phyloP scores from a whole-genome alignment of 2,888 invertebrate species.

The Himalopsyche tibetana region DNA sequence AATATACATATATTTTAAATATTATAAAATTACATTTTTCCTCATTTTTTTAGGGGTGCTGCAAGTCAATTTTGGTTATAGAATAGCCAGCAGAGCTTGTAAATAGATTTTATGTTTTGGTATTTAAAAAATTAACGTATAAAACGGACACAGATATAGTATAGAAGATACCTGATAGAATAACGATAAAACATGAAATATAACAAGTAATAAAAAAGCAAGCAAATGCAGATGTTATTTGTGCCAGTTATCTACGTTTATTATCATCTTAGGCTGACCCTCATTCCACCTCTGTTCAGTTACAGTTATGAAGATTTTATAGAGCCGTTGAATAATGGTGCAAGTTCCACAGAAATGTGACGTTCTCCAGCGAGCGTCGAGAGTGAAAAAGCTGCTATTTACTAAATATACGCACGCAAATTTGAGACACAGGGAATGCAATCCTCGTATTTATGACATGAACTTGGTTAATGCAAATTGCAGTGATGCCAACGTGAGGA shows the following conservation, averaged over 20 bases:
- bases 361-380: background rate
- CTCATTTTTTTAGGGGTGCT: too few species aligned
- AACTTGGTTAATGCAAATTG: conserved; percentile 29
- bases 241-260: background rate
- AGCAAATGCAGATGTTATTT: conserved; percentile 5
- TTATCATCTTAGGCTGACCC: background rate
- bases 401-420: background rate
- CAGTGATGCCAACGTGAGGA: background rate
- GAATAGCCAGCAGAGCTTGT: too few species aligned
- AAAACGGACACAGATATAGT: background rate
- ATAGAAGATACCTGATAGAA: too few species aligned
- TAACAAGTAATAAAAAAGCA: background rate
- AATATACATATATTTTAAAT: too few species aligned
- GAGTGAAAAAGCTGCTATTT: background rate
- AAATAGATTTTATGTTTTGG: background rate
- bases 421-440: background rate
- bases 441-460: conserved; percentile 38
- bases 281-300: background rate
- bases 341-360: background rate
- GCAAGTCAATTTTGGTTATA: too few species aligned
- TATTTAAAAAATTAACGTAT: background rate
- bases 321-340: conserved; percentile 6
- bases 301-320: conserved; percentile 14
- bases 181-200: background rate
- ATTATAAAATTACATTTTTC: too few species aligned